Conservation (phyloP, 2,113 vertebrate genomes). For the Mungos mungo region DNA sequence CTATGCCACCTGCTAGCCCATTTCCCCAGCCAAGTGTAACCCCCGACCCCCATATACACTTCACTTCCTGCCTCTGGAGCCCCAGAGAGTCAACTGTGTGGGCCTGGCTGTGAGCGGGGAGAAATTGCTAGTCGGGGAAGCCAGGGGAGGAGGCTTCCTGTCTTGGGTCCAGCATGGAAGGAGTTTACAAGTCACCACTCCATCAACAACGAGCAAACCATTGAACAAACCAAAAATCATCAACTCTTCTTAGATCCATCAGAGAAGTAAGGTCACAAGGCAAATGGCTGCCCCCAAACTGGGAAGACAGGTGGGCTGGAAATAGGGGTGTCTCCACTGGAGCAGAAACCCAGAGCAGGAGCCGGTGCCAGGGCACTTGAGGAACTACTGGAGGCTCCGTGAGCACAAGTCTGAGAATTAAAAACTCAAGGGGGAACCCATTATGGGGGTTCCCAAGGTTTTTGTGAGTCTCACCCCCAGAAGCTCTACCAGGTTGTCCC, state of each 20-base stretch:
- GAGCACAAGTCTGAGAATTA: neutral
- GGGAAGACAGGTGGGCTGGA: neutral
- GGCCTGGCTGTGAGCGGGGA: neutral
- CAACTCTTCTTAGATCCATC: neutral
- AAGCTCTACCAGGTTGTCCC: neutral
- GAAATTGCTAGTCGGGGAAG: too few relatives aligned
- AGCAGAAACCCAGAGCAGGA: neutral
- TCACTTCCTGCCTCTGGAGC: neutral
- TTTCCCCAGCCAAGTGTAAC: neutral
- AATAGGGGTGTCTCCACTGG: neutral
- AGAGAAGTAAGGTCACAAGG: neutral
- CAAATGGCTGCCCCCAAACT: neutral
- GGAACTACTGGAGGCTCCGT: neutral
- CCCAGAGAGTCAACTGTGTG: neutral
- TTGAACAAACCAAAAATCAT: neutral
- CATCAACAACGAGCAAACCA: neutral
- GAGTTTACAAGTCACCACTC: neutral
- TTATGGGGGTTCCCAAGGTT: accelerated
- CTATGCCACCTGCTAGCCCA: neutral
- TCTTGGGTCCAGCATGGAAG: neutral
- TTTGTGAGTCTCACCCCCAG: neutral
- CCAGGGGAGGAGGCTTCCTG: neutral
- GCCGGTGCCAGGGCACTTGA: neutral
- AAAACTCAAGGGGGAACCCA: neutral
- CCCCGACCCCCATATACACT: too few relatives aligned